These are phyloP conservation scores for Prionace glauca DNA, from an alignment of 2,797 vertebrate genomes.

Conservation along the genomic window DNA sequence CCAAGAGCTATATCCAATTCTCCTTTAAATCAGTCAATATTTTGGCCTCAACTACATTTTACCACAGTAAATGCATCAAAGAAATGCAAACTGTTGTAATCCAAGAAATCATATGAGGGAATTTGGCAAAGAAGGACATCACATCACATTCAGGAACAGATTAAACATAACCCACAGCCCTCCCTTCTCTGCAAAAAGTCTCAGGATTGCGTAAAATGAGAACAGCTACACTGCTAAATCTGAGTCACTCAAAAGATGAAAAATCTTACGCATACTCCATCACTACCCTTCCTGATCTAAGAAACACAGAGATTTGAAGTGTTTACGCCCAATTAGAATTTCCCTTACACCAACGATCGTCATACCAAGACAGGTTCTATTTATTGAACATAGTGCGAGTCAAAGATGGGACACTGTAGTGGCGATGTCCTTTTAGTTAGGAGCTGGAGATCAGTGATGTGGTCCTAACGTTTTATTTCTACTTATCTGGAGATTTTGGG, in stretches of 20 bases:
- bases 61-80: neutral
- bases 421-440: neutral
- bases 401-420: neutral
- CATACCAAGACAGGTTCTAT: neutral
- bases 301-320: neutral
- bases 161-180: neutral
- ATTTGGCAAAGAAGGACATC: neutral
- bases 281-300: neutral
- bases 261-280: neutral
- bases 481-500: neutral
- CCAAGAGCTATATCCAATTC: no score
- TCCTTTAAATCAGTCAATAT: no score
- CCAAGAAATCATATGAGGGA: neutral
- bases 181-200: neutral
- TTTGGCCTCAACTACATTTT: neutral
- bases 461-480: neutral
- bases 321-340: neutral
- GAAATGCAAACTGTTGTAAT: neutral
- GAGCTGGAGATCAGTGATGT: neutral
- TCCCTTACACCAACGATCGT: neutral
- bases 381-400: neutral
- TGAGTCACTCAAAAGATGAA: neutral
- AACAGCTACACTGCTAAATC: neutral
- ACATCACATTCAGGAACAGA: neutral
- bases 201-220: neutral